Evolutionary conservation across 2,888 invertebrate genomes (phyloP), one percentile per base, ranked within the genome.

Genomic region (Bibio marci): DNA sequence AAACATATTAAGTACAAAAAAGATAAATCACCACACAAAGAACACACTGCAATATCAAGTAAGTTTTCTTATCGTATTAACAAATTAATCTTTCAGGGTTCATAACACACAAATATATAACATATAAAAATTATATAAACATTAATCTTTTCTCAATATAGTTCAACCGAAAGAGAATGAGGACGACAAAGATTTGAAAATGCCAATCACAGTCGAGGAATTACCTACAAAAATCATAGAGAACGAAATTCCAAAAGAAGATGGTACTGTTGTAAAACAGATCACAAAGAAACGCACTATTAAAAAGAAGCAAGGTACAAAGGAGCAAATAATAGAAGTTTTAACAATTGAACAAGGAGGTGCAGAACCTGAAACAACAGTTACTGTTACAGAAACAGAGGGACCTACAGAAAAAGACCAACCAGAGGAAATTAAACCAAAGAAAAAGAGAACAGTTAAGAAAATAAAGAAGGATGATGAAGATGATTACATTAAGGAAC

Each of bases 301-400:
- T n/a, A 32, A 40, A 14, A 36, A 41, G 22, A 37, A 41, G 12
- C 25, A 36, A 10, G 38, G 38, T 18, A 10, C 32, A 5, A 38
- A 38, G 11, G 38, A 38, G n/a, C 55, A 62, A 50, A 48, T 53
- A 3, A 56, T 56, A 3, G 53, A 54, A 43, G 51, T 54, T 31
- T 50, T 52, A 40, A 56, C 46, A 7, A 49, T 48, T 33, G 54
- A 55, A 47, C 55, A 55, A 48, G 57, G 50, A 43, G 55, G 50
- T 41, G 54, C 53, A 47, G 47, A 57, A 53, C 57, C 62, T 41
- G 48, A 60, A 50, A 52, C 55, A 42, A 52, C 55, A 12, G 55
- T 62, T n/a, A 50, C 54, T 3, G 52, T 59, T 11, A 46, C 52
- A 31, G 54, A 56, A 33, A 15, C 34, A 11, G 8, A 3, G 15